A percentile compares a stretch with the other conserved stretches of the same genome.
phyloP scores from a whole-genome alignment of 2,888 invertebrate species.

The Monopis laevigella region DNA sequence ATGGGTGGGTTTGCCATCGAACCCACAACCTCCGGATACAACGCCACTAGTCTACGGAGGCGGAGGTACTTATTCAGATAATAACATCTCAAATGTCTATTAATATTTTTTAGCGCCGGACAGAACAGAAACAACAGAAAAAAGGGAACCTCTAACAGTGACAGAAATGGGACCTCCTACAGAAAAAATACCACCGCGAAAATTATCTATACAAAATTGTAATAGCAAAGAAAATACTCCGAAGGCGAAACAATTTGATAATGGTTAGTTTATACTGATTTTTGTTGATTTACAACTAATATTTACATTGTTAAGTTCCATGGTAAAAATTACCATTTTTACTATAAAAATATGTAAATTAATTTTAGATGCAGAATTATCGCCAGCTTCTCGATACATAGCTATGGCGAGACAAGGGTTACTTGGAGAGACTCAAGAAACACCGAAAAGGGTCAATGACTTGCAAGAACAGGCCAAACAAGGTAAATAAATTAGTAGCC shows the following conservation, averaged over 20 bases:
- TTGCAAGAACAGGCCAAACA: constrained; percentile 27
- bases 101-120: no score
- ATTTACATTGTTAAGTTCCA: no score
- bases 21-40: no score
- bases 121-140: background rate
- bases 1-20: no score
- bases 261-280: background rate
- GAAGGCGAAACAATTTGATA: background rate
- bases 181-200: background rate
- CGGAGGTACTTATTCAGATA: no score
- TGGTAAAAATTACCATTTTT: no score
- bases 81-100: no score
- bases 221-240: constrained; percentile 5
- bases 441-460: constrained; percentile 38
- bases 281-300: no score
- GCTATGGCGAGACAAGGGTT: constrained; percentile 60
- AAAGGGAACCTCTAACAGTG: background rate
- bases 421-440: constrained; percentile 49
- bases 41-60: no score
- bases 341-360: no score
- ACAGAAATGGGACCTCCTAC: constrained; percentile 1
- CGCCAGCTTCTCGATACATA: constrained; percentile 57
- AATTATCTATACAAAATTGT: background rate
- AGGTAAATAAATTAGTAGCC: background rate
- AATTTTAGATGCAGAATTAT: constrained; percentile 46